Base-by-base conservation (phyloP, 92 coral and sea anemone species). In the Parazoanthus darwini region DNA sequence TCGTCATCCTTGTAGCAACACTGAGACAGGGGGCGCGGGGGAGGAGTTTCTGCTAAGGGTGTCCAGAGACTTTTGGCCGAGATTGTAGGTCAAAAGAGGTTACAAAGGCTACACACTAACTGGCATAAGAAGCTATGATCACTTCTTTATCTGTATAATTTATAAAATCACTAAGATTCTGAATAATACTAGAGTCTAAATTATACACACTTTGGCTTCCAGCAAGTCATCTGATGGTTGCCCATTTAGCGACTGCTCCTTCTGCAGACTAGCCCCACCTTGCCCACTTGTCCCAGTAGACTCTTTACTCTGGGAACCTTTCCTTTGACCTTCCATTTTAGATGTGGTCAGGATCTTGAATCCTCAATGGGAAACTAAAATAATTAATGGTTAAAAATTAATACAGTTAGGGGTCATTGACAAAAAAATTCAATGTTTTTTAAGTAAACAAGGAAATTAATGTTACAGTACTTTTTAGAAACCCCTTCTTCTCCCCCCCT, bases 301-400 rank as follows among this genome's bases (percentile, higher is more conserved):
- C 66, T 79, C 82, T 44, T 79, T 79, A n/a, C 82, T 54, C 39
- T 79, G 82, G 2, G 82, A 79, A 8, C 67, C 8, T 79, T 50
- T 79, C 39, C 82, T 79, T 44, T 79, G 82, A n/a, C 82, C 67
- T 46, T 79, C 82, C 82, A 79, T 79, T 79, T 14, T 25, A 79
- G 35, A 79, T 51, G 16, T 46, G 67, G 70, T 23, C 26, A 63
- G 1, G 70, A 63, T 18, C 35, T 14, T 7, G 50, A 42, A 13
- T 20, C 54, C 46, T 37, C 6, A 74, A 74, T 8, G 13, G 48
- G 26, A 51, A 50, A 14, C 44, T 54, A 11, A 39, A 29, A 29
- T 29, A 29, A 29, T 29, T 29, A 29, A 22, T 6, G 65, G 36
- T 51, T 75, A 7, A 50, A 46, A 29, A 29, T 29, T 29, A 29